Evolutionary conservation across 1,140 invertebrate species (phyloP), one percentile per base, ranked within the genome.

Genomic region (Sarcophaga peregrina): DNA sequence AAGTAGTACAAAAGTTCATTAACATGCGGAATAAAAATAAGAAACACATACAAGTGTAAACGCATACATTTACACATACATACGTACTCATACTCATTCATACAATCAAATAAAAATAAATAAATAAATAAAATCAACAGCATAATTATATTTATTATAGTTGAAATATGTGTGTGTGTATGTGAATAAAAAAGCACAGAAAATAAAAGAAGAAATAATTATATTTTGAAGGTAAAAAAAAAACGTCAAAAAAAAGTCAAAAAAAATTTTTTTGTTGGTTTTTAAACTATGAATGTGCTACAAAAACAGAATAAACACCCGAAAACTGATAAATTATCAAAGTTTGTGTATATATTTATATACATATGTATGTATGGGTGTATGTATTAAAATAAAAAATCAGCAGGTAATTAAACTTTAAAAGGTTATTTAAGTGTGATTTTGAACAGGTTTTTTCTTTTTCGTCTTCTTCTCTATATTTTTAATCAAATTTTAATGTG

Each of bases 1-100:
- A 68, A 68, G n/a, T 68, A 68, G 62, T 68, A 68, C 62, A 68
- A 68, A 68, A 68, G 62, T 68, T 68, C 62, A 68, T 68, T 68
- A 68, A 68, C 62, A 68, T 68, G 7, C 17, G 6, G 62, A 6
- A 68, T 20, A 6, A 8, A 68, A 68, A 68, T n/a, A 52, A 20
- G 15, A 68, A 8, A 68, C n/a, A 15, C 10, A 20, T 37, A 37
- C 25, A 37, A 37, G 25, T 37, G 4, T 37, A 37, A 68, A 68
- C 62, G 20, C 5, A 20, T 0, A 68, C 7, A 68, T n/a, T 20
- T 20, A 68, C n/a, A 37, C 25, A 37, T 37, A 37, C 25, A 37
- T 37, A 37, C 25, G 1, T 4, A 37, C 4, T 37, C 25, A 4
- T 37, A 37, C 25, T 37, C 25, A 37, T 37, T 37, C 25, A 37